A percentile compares a stretch with the other conserved stretches of the same genome.
These are phyloP conservation scores for Chelon labrosus DNA, from an alignment of 2,797 vertebrate genomes.

Conservation along the genomic window DNA sequence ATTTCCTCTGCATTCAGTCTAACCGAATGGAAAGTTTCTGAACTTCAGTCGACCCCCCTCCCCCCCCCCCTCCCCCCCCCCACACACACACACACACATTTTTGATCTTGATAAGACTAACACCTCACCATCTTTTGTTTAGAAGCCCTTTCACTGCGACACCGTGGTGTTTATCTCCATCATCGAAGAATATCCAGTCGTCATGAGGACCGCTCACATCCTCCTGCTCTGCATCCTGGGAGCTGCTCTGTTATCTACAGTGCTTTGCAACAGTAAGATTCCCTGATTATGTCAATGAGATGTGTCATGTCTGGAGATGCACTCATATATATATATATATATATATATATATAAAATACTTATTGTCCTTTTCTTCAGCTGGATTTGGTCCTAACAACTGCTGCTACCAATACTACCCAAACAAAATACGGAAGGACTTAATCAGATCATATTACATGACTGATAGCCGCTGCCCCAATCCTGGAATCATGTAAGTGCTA, in stretches of 20 bases:
- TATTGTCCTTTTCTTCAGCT: slow-evolving; percentile 27
- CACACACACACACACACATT: too few relatives aligned
- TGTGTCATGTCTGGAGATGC: too few relatives aligned
- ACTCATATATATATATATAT: too few relatives aligned
- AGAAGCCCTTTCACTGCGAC: neutral
- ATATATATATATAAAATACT: too few relatives aligned
- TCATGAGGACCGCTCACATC: slow-evolving; percentile 53
- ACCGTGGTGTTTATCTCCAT: neutral
- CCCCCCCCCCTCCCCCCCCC: neutral
- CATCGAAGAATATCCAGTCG: slow-evolving; percentile 11
- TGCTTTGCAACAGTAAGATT: slow-evolving; percentile 54
- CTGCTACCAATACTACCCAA: slow-evolving; percentile 45
- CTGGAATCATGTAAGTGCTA: slow-evolving; percentile 58
- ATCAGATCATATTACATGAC: neutral
- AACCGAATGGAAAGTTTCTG: slow-evolving; percentile 44
- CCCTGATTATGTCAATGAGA: neutral
- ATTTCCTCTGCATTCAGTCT: slow-evolving; percentile 44
- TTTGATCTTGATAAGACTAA: slow-evolving; percentile 25
- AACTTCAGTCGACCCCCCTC: neutral
- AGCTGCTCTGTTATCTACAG: slow-evolving; percentile 30
- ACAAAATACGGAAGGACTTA: rapidly evolving
- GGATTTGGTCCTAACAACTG: slow-evolving; percentile 22
- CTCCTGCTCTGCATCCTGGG: slow-evolving; percentile 68
- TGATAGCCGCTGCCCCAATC: neutral
- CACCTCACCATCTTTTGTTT: neutral